Percentiles rank a stretch among this genome's conserved stretches.
These are phyloP conservation scores for Heteromyza rotundicornis DNA, from an alignment of 2,888 invertebrate genomes.

Conservation along the genomic window DNA sequence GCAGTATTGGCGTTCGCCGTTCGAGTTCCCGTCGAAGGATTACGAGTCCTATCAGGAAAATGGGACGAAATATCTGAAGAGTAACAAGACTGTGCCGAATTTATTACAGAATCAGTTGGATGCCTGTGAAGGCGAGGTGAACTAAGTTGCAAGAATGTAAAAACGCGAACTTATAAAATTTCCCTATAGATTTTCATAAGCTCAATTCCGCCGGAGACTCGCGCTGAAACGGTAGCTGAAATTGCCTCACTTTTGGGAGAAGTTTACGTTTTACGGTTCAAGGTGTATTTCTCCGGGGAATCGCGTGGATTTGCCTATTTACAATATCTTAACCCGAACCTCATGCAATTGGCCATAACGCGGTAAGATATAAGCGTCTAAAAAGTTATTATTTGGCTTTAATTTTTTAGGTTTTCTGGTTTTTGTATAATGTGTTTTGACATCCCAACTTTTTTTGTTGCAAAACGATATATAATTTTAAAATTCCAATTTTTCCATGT, in stretches of 20 bases:
- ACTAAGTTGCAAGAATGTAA: not conserved
- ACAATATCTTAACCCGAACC: constrained; percentile 42
- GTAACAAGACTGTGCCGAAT: constrained; percentile 15
- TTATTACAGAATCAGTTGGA: constrained; percentile 32
- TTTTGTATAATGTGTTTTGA: not conserved
- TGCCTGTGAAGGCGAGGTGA: constrained; percentile 50
- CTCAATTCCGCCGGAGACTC: constrained; percentile 34
- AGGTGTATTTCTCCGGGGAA: constrained; percentile 42
- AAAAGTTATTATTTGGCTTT: too few relatives aligned
- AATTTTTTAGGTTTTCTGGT: not conserved
- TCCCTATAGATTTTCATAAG: constrained; percentile 33
- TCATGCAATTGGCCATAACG: constrained; percentile 32
- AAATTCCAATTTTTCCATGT: too few relatives aligned
- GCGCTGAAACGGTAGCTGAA: constrained; percentile 36
- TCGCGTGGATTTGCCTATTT: constrained; percentile 53
- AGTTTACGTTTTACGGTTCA: constrained; percentile 48
- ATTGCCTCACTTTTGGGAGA: constrained; percentile 45
- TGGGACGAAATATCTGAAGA: constrained; percentile 48
- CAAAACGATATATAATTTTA: too few relatives aligned
- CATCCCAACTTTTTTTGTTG: not conserved
- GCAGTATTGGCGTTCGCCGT: constrained; percentile 30
- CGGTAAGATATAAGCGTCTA: constrained; percentile 35
- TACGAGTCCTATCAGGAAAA: constrained; percentile 43
- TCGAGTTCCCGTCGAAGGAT: constrained; percentile 35
- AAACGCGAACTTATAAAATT: not conserved